A percentile compares a stretch with the other conserved stretches of the same genome.
phyloP scores from a whole-genome alignment of 2,888 invertebrate species.

The Drosophila greeni region DNA sequence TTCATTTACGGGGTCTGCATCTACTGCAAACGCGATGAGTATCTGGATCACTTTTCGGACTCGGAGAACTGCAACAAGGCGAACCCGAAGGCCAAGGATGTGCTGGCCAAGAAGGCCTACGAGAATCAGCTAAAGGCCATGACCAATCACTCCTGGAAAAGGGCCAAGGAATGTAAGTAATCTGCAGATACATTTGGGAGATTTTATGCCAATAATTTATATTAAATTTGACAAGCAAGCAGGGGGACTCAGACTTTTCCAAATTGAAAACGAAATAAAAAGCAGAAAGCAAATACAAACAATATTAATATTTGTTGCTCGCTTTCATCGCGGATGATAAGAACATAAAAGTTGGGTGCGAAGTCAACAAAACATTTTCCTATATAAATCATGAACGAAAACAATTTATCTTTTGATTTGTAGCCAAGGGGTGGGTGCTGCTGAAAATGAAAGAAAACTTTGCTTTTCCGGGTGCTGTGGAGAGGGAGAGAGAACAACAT shows the following conservation, averaged over 20 bases:
- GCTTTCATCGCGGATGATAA: conserved; percentile 56
- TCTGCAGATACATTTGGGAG: not conserved
- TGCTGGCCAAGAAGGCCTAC: conserved; percentile 47
- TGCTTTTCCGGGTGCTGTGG: conserved; percentile 25
- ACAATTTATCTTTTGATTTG: conserved; percentile 73
- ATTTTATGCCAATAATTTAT: conserved; percentile 45
- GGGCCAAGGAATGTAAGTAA: conserved; percentile 37
- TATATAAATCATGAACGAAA: conserved; percentile 72
- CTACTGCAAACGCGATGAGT: conserved; percentile 63
- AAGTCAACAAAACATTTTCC: conserved; percentile 52
- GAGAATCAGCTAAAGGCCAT: conserved; percentile 47
- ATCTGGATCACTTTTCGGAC: conserved; percentile 59
- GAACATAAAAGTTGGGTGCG: conserved; percentile 32
- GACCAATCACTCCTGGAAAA: conserved; percentile 28
- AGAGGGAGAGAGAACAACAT: conserved; percentile 53
- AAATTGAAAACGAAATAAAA: conserved; percentile 59
- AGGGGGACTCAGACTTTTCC: conserved; percentile 22
- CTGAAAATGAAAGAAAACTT: conserved; percentile 38
- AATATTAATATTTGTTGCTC: conserved; percentile 67
- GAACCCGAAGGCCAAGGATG: conserved; percentile 39
- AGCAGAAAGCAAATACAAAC: conserved; percentile 50
- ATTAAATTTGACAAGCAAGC: conserved; percentile 55
- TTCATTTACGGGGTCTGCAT: conserved; percentile 58
- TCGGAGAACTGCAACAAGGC: conserved; percentile 62
- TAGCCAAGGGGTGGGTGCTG: conserved; percentile 56